A percentile compares a stretch with the other conserved stretches of the same genome.
Conservation (phyloP, 2,797 vertebrate species). For the Hippocampus kuda region DNA sequence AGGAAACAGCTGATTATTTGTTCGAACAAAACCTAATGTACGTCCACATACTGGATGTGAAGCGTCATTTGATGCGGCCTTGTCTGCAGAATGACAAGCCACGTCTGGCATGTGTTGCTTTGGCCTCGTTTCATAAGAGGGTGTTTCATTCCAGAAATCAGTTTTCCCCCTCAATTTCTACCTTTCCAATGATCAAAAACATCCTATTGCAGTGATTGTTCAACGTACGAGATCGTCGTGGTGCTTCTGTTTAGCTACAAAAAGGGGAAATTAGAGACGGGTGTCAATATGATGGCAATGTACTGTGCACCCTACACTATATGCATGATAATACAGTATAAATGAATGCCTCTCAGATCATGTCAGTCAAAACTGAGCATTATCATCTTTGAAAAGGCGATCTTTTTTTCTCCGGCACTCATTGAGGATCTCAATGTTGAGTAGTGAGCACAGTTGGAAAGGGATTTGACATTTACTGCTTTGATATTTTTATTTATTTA, state of each 20-base stretch:
- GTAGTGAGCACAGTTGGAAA: neutral
- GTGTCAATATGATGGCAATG: neutral
- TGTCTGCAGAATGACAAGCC: too few relatives aligned
- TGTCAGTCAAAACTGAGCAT: neutral
- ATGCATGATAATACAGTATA: neutral
- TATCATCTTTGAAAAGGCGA: neutral
- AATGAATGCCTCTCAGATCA: neutral
- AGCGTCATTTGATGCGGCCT: too few relatives aligned
- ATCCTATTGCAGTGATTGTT: neutral
- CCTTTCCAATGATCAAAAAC: too few relatives aligned
- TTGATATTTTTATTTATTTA: neutral
- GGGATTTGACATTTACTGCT: neutral
- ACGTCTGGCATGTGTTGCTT: too few relatives aligned
- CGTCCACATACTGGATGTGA: too few relatives aligned
- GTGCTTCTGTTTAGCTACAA: neutral
- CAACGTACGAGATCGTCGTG: neutral
- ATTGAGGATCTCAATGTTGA: neutral
- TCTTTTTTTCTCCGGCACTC: neutral
- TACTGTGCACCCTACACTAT: neutral
- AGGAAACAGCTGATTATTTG: too few relatives aligned
- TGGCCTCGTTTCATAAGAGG: too few relatives aligned
- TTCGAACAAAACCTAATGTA: too few relatives aligned
- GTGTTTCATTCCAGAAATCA: too few relatives aligned
- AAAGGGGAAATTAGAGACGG: neutral
- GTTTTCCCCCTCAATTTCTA: too few relatives aligned